Conservation (phyloP, 1,140 invertebrate genomes). For the Apis mellifera region Amel_HAv3.1 CM009940.2:7039001-7039500, state of each 20-base stretch:
- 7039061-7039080: background rate
- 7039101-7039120: background rate
- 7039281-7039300: background rate
- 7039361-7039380: background rate
- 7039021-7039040: background rate
- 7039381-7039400: conserved; percentile 32
- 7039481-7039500: conserved; percentile 22
- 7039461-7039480: conserved; percentile 20
- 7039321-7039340: background rate
- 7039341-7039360: no score
- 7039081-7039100: background rate
- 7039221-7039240: no score
- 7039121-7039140: background rate
- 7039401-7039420: conserved; percentile 29
- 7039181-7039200: background rate
- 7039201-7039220: background rate
- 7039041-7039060: background rate
- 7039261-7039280: background rate
- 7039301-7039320: background rate
- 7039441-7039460: background rate
- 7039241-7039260: background rate
- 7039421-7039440: conserved; percentile 25
- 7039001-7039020: background rate
- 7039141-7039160: background rate
- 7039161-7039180: background rate